These are phyloP conservation scores for Anthophora plumipes DNA, from an alignment of 2,888 invertebrate species.

Conservation along the genomic window DNA sequence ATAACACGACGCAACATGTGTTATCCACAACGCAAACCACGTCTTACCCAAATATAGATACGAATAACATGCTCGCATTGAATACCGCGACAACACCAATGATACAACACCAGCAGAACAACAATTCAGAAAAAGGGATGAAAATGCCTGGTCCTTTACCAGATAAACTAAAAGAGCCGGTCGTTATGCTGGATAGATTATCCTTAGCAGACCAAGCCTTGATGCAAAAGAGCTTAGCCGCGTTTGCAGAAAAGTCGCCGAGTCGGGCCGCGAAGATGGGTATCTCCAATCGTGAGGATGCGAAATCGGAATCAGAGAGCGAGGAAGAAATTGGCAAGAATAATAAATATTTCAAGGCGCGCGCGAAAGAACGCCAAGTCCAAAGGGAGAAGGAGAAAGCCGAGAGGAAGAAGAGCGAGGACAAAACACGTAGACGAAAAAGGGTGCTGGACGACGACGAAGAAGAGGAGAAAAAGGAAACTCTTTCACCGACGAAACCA, in stretches of 20 bases:
- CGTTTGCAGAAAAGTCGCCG: slow-evolving; percentile 88
- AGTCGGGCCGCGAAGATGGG: slow-evolving; percentile 87
- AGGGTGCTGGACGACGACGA: slow-evolving; percentile 79
- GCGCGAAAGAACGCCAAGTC: slow-evolving; percentile 85
- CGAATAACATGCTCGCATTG: slow-evolving; percentile 60
- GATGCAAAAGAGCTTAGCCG: slow-evolving; percentile 88
- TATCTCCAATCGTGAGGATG: slow-evolving; percentile 83
- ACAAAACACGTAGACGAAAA: slow-evolving; percentile 78
- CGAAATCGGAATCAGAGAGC: slow-evolving; percentile 85
- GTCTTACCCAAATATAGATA: slow-evolving; percentile 66
- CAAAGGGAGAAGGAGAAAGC: slow-evolving; percentile 83
- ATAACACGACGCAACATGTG: slow-evolving; percentile 59
- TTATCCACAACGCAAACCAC: slow-evolving; percentile 61
- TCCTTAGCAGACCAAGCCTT: slow-evolving; percentile 87
- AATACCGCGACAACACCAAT: slow-evolving; percentile 54
- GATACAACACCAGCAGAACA: slow-evolving; percentile 64
- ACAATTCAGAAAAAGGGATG: slow-evolving; percentile 67
- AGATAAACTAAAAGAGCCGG: slow-evolving; percentile 86
- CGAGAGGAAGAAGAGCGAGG: slow-evolving; percentile 79
- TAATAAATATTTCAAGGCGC: slow-evolving; percentile 85
- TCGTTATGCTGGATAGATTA: slow-evolving; percentile 87
- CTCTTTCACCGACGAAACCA: slow-evolving; percentile 88
- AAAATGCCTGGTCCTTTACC: slow-evolving; percentile 70
- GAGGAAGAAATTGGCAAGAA: slow-evolving; percentile 86
- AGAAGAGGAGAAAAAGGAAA: slow-evolving; percentile 80